phyloP scores from a whole-genome alignment of 2,888 invertebrate genomes.

The Stenichneumon culpator region DNA sequence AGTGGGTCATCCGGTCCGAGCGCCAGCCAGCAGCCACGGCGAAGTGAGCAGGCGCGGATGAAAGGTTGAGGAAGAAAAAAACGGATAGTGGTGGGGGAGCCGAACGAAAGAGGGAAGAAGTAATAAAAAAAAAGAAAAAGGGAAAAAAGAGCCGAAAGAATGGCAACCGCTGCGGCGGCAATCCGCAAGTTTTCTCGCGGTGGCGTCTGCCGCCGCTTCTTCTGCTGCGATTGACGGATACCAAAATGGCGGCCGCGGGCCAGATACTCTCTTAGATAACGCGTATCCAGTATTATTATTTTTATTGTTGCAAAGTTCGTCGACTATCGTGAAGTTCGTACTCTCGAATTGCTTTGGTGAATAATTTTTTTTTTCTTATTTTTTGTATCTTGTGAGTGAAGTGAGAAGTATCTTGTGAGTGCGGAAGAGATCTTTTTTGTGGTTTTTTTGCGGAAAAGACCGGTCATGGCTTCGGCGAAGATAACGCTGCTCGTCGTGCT shows the following conservation, averaged over 20 bases:
- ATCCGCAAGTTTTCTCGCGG: conserved; percentile 62
- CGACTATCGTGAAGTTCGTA: conserved; percentile 7
- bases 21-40: conserved; percentile 45
- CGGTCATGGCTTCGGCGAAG: conserved; percentile 32
- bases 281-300: conserved; percentile 24
- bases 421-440: conserved; percentile 3
- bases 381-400: not conserved
- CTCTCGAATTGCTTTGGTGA: not conserved
- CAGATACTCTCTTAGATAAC: conserved; percentile 53
- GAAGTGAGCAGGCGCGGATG: conserved; percentile 20
- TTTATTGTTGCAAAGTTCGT: not conserved
- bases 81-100: conserved; percentile 50
- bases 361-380: not conserved
- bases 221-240: conserved; percentile 66
- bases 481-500: conserved; percentile 35
- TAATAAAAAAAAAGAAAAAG: conserved; percentile 62
- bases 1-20: conserved; percentile 74
- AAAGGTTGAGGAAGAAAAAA: conserved; percentile 10
- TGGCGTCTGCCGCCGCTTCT: conserved; percentile 58
- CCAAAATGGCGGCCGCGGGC: conserved; percentile 76
- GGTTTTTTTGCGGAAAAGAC: not conserved
- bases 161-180: conserved; percentile 60
- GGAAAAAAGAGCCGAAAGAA: conserved; percentile 52
- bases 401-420: not conserved
- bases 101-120: conserved; percentile 30